Conservation (phyloP, 2,113 vertebrate genomes). For the Cariama cristata region DNA sequence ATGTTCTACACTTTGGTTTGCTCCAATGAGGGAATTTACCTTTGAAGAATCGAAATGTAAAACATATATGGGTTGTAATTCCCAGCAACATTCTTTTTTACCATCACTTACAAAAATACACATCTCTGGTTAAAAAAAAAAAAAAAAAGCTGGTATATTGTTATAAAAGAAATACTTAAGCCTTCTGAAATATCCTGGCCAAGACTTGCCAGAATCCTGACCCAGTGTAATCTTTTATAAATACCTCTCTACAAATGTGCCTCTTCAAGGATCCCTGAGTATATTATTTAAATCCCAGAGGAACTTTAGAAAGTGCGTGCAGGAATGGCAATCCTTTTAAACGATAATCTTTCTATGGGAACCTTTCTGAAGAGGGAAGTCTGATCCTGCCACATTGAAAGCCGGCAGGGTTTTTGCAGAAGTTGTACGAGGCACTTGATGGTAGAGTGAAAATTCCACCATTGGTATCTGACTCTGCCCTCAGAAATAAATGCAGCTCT, state of each 20-base stretch:
- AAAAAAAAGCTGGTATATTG: background rate
- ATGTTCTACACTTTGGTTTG: background rate
- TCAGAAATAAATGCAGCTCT: background rate
- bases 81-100: background rate
- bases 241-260: background rate
- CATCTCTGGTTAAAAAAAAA: background rate
- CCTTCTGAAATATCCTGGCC: background rate
- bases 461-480: background rate
- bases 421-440: background rate
- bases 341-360: background rate
- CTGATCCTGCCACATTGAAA: background rate
- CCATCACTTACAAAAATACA: background rate
- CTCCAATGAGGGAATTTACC: background rate
- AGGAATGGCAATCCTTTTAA: constrained; percentile 14
- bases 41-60: background rate
- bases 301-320: background rate
- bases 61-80: background rate
- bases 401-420: background rate
- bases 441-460: background rate
- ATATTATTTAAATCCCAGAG: constrained; percentile 30
- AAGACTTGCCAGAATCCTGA: background rate
- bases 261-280: background rate
- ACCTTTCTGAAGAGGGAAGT: background rate
- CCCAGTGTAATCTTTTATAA: constrained; percentile 7
- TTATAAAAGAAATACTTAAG: background rate